Evolutionary conservation across 2,797 vertebrate genomes (phyloP), one percentile per base, ranked within the genome.

Genomic region (Brachyrhaphis roseni): DNA sequence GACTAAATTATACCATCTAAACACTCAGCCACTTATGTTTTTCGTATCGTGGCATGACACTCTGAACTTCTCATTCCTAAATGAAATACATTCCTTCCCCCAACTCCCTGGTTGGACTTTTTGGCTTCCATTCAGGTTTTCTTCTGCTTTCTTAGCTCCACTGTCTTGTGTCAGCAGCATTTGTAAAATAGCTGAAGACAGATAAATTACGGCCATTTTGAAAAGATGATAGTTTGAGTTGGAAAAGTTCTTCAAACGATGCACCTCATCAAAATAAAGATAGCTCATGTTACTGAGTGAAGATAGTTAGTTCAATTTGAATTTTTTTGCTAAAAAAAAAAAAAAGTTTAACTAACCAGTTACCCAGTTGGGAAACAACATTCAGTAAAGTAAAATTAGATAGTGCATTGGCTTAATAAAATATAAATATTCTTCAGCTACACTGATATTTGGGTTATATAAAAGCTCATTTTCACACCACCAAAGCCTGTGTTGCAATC

Each of bases 101-200:
- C 36, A 51, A 41, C 64, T 68, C 36, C 36, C 36, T 43, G 66
- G 36, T 26, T 43, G 66, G 23, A 43, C 39, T 6, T 43, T 23
- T n/a, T 70, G 66, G 66, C 39, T 70, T 43, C 39, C 66, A 70
- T 70, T 15, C 66, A 70, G 10, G 39, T 70, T 70, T 43, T 70
- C 66, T 70, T 41, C 23, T 70, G 39, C 66, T 41, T 70, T 41
- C 26, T 23, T 13, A 70, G 23, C 36, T 43, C 23, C 66, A 41
- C 39, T 70, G 66, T 70, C 66, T 70, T 70, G 23, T 70, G 39
- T 70, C 66, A 43, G 39, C 41, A 70, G 39, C 66, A 70, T 70
- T 70, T 41, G 11, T n/a, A 41, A 70, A 41, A 43, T 70, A 26
- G 41, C 72, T 83, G 68, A 26, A 47, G 77, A 77, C 89, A 59